These are phyloP conservation scores for Antheraea assamensis DNA, from an alignment of 2,888 invertebrate species.

Conservation along the genomic window DNA sequence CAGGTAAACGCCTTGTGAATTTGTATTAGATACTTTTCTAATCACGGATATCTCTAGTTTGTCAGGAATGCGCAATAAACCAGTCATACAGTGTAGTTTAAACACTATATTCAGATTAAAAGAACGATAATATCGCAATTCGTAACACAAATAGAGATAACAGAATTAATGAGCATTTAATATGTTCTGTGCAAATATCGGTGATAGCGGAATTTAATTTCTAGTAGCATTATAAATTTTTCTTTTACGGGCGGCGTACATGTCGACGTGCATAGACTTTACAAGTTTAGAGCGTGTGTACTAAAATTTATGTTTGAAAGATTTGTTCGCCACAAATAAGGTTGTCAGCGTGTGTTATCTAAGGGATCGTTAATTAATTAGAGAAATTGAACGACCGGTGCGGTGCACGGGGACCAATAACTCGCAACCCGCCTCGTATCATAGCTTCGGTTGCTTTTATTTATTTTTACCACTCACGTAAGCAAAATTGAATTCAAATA, in stretches of 20 bases:
- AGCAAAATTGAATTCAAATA: constrained; percentile 78
- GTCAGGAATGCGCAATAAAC: constrained; percentile 51
- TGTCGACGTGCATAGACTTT: constrained; percentile 72
- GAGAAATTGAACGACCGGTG: constrained; percentile 80
- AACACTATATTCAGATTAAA: constrained; percentile 44
- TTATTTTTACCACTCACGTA: constrained; percentile 80
- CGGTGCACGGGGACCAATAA: constrained; percentile 78
- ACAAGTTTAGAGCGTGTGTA: constrained; percentile 79
- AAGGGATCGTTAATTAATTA: constrained; percentile 82
- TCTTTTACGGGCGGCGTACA: constrained; percentile 60
- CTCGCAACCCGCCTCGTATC: constrained; percentile 80
- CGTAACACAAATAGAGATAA: constrained; percentile 21
- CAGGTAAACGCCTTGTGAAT: constrained; percentile 57
- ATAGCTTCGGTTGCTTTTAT: constrained; percentile 76
- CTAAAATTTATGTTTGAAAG: constrained; percentile 79
- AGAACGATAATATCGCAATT: constrained; percentile 35
- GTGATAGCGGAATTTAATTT: constrained; percentile 42
- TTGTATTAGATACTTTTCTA: constrained; percentile 61
- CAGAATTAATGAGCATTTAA: constrained; percentile 41
- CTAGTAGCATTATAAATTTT: constrained; percentile 58
- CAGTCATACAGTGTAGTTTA: constrained; percentile 50
- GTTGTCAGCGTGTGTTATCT: constrained; percentile 81
- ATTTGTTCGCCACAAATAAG: constrained; percentile 82
- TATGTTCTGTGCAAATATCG: constrained; percentile 49
- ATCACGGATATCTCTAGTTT: constrained; percentile 42